These are phyloP conservation scores for Apistogramma diplotaenia DNA, from an alignment of 2,113 vertebrate genomes.

Conservation along the genomic window DNA sequence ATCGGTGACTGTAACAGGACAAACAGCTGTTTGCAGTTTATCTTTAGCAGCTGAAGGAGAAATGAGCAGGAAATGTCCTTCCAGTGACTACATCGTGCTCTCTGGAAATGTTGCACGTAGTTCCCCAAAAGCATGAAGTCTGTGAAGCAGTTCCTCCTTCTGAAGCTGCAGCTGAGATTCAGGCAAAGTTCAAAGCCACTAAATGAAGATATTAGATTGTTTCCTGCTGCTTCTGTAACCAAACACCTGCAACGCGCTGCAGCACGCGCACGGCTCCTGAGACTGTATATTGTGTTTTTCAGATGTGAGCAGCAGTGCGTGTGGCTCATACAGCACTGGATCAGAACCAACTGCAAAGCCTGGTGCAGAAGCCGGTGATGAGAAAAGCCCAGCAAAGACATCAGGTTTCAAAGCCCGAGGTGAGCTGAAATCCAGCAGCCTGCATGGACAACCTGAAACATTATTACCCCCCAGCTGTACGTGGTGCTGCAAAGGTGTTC, in stretches of 20 bases:
- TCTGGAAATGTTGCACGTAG: no score
- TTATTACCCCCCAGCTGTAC: not conserved
- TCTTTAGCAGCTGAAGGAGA: not conserved
- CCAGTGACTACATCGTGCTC: not conserved
- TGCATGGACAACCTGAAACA: not conserved
- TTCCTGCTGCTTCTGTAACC: not conserved
- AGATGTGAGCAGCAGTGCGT: constrained; percentile 24
- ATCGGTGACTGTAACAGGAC: no score
- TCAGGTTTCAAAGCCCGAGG: constrained; percentile 44
- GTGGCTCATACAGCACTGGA: constrained; percentile 41
- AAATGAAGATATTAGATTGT: not conserved
- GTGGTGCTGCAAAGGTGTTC: not conserved
- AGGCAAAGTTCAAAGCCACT: fast-evolving
- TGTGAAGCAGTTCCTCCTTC: not conserved
- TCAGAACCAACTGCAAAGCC: not conserved
- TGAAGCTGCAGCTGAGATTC: not conserved
- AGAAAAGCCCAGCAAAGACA: not conserved
- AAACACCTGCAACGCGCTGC: fast-evolving
- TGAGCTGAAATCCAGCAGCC: not conserved
- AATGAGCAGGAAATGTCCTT: not conserved
- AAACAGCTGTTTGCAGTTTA: no score
- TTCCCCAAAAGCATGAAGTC: fast-evolving
- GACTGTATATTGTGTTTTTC: not conserved
- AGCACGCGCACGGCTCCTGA: no score
- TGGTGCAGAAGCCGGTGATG: not conserved